phyloP scores from a whole-genome alignment of 2,888 invertebrate genomes.

The Noctua fimbriata region DNA sequence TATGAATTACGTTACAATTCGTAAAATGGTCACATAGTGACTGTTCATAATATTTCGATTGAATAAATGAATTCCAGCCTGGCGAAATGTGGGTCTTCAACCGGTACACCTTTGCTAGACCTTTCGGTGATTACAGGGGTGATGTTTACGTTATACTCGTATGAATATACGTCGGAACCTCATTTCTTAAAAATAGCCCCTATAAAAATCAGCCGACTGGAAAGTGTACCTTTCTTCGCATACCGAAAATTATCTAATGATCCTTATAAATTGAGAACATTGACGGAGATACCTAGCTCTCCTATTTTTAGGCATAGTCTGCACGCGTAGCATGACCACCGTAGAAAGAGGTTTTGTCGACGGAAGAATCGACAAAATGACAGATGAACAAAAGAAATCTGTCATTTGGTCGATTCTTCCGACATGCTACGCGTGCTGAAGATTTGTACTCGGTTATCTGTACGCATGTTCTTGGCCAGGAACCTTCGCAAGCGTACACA shows the following conservation, averaged over 20 bases:
- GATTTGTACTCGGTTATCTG: background rate
- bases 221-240: slow-evolving; percentile 25
- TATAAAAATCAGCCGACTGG: slow-evolving; percentile 22
- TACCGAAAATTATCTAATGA: slow-evolving; percentile 32
- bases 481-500: background rate
- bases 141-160: background rate
- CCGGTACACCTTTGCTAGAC: background rate
- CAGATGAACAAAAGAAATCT: too few relatives aligned
- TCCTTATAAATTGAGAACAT: slow-evolving; percentile 14
- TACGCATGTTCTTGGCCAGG: too few relatives aligned
- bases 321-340: too few relatives aligned
- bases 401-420: too few relatives aligned
- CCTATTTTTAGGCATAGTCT: slow-evolving; percentile 2
- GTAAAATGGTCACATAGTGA: too few relatives aligned
- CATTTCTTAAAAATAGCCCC: slow-evolving; percentile 35
- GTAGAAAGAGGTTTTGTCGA: too few relatives aligned
- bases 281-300: slow-evolving; percentile 1
- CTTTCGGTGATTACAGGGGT: background rate
- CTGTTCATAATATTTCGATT: background rate
- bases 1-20: too few relatives aligned
- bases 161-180: background rate
- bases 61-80: background rate
- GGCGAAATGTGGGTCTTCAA: background rate
- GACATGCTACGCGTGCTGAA: too few relatives aligned
- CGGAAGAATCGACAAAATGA: too few relatives aligned